phyloP scores from a whole-genome alignment of 2,888 invertebrate species.

The Corythucha ciliata region DNA sequence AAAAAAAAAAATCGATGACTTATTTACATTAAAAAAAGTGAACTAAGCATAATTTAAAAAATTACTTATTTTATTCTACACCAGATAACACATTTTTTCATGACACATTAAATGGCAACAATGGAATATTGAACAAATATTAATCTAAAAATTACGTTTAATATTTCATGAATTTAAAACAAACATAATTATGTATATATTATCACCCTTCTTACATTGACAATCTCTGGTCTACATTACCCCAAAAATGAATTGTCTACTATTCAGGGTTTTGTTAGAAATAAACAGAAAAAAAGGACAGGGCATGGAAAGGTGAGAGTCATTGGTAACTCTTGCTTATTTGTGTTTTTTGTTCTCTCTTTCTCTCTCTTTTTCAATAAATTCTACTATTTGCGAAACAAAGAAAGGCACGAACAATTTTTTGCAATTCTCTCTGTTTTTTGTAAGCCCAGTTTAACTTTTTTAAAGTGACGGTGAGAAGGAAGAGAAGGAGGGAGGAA shows the following conservation, averaged over 20 bases:
- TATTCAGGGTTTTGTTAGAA: background rate
- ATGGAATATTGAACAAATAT: too few relatives aligned
- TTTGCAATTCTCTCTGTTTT: background rate
- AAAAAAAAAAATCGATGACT: too few relatives aligned
- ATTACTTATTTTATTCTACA: too few relatives aligned
- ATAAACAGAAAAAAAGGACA: background rate
- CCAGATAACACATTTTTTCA: slow-evolving; percentile 17
- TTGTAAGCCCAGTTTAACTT: background rate
- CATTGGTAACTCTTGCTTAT: background rate
- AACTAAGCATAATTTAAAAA: too few relatives aligned
- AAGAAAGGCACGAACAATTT: background rate
- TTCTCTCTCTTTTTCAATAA: background rate
- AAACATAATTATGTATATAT: too few relatives aligned
- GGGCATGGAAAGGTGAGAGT: background rate
- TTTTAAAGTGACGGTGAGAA: background rate
- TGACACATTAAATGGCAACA: slow-evolving; percentile 28
- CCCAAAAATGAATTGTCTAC: too few relatives aligned
- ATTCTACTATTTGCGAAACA: background rate
- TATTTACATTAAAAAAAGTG: too few relatives aligned
- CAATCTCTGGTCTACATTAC: too few relatives aligned
- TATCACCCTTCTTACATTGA: too few relatives aligned
- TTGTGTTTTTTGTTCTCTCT: too few relatives aligned
- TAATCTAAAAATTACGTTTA: too few relatives aligned
- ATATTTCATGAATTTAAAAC: too few relatives aligned
- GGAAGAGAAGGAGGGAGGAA: background rate